Evolutionary conservation across 2,888 invertebrate genomes (phyloP), one percentile per base, ranked within the genome.

Genomic region (Nephrocerus scutellatus): DNA sequence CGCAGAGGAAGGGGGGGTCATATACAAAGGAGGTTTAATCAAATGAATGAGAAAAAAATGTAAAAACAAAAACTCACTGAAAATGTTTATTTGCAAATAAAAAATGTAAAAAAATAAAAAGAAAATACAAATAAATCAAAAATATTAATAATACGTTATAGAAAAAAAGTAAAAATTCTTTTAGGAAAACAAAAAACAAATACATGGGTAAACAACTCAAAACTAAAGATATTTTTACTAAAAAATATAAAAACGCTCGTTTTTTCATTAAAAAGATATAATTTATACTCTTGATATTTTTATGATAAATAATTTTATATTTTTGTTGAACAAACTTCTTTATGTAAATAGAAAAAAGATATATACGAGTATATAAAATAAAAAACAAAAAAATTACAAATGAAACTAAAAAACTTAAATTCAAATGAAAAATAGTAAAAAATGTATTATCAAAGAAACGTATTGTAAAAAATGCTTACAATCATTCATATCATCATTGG

Each of bases 401-500:
- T 24, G 46, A 26, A 39, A 30, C 38, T 47, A 40, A 47, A 43
- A n/a, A n/a, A n/a, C n/a, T 22, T 30, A 31, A 50, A 30, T 19
- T 10, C 7, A 32, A 32, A 6, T 12, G 46, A 26, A 24, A 44
- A 46, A 52, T 15, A 21, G n/a, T n/a, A n/a, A 35, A 35, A 34
- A 41, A 37, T 20, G 15, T 15, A 24, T 38, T 42, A 26, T 36
- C 36, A 39, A 26, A 35, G 29, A 43, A 48, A n/a, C n/a, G n/a
- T n/a, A n/a, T n/a, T n/a, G n/a, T n/a, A 50, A 44, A 54, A 60
- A 65, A 68, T 69, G 69, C 69, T 69, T 69, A 69, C 69, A 68
- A 69, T 69, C 68, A 67, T 66, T 66, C 62, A 57, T 68, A 69
- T 69, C 69, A 58, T 69, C 69, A 69, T 69, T 66, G 68, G 69